A percentile compares a stretch with the other conserved stretches of the same genome.
Evolutionary conservation across 2,888 invertebrate genomes (phyloP).

Genomic region (Drosophila melanosoma): DNA sequence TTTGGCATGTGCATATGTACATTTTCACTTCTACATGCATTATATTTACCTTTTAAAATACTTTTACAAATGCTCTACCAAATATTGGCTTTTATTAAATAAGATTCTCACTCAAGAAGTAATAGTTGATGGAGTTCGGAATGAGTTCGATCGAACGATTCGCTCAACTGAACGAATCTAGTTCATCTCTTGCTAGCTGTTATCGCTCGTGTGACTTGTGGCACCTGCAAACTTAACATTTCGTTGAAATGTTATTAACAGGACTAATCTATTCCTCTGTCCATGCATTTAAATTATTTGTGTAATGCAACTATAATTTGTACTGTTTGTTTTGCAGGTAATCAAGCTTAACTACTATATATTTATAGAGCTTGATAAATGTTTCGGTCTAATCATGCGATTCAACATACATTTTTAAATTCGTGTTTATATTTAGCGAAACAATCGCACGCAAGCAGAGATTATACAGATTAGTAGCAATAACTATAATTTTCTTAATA

Average conservation of each 20-base stretch:
- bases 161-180: conserved; percentile 12
- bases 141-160: conserved; percentile 26
- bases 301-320: not conserved
- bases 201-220: conserved; percentile 2
- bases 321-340: not conserved
- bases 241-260: not conserved
- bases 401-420: conserved; percentile 7
- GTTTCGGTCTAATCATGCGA: not conserved
- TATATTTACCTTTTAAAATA: conserved; percentile 45
- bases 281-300: not conserved
- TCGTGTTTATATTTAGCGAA: conserved; percentile 4
- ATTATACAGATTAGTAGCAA: conserved; percentile 7
- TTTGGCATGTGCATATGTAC: not conserved
- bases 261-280: not conserved
- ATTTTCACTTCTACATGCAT: not conserved
- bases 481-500: conserved; percentile 1
- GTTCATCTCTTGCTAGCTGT: conserved; percentile 15
- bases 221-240: conserved; percentile 25
- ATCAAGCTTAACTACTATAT: not conserved
- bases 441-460: not conserved
- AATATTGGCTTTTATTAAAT: conserved; percentile 39
- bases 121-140: conserved; percentile 9
- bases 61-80: conserved; percentile 15
- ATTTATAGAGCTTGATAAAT: not conserved
- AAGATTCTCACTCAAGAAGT: conserved; percentile 42